Conservation (phyloP, 92 coral and sea anemone species). For the Epizoanthus illoricatus region DNA sequence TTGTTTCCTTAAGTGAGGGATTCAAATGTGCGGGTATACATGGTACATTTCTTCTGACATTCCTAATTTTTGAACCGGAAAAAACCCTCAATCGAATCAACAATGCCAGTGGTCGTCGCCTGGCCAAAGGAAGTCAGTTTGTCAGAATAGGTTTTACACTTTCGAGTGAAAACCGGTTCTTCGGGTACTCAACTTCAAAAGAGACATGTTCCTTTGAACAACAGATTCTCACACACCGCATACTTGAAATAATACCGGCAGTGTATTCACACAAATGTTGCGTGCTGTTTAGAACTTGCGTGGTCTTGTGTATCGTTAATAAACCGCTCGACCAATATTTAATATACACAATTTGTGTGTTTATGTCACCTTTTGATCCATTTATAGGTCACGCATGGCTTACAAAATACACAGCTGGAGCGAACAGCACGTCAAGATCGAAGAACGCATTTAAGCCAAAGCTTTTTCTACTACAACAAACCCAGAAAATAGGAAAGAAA, state of each 20-base stretch:
- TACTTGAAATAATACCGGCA: neutral
- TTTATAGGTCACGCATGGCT: no score
- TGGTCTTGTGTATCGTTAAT: neutral
- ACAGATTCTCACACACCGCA: neutral
- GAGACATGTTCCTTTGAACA: neutral
- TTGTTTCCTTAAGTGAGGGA: no score
- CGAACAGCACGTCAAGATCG: no score
- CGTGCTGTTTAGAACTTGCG: neutral
- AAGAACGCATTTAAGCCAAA: no score
- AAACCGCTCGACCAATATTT: constrained; percentile 19
- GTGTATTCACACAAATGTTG: neutral
- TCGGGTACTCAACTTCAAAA: neutral
- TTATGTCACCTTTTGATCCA: neutral
- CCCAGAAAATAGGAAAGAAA: no score
- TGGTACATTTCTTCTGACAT: no score
- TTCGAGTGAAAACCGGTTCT: neutral
- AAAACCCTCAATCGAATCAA: neutral
- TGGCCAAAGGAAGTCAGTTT: neutral
- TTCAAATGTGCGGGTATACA: neutral
- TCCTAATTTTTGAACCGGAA: constrained; percentile 14
- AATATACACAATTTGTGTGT: neutral
- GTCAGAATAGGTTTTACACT: neutral
- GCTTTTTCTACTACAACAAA: no score
- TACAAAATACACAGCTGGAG: no score
- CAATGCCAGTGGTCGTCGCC: neutral